These are phyloP conservation scores for Muscicapa adusta DNA, from an alignment of 2,113 vertebrate genomes.

Conservation along the genomic window DNA sequence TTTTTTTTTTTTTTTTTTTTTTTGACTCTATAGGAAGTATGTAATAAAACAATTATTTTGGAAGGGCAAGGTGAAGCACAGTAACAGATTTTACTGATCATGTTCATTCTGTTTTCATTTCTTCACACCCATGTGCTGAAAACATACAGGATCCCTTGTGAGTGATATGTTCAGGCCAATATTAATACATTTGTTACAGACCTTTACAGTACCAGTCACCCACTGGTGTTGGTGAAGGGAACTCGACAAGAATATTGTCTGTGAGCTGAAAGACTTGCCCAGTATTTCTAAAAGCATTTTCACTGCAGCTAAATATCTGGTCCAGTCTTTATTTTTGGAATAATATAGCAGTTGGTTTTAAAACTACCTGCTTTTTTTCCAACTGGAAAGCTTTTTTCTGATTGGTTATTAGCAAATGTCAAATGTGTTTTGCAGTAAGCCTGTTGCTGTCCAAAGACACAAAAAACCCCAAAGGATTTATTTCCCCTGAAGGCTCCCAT, in stretches of 20 bases:
- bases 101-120: neutral
- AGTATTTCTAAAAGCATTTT: neutral
- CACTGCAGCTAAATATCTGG: neutral
- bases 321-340: neutral
- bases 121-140: neutral
- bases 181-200: neutral
- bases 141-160: neutral
- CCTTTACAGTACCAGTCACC: neutral
- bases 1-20: neutral
- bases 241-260: neutral
- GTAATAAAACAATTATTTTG: neutral
- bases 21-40: neutral
- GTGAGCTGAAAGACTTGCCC: neutral
- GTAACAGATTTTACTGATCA: neutral
- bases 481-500: neutral
- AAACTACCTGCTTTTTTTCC: neutral
- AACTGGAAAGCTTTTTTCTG: neutral
- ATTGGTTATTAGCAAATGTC: neutral
- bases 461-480: neutral
- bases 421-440: neutral
- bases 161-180: neutral
- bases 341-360: neutral
- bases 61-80: neutral
- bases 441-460: neutral
- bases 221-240: neutral